A percentile compares a stretch with the other conserved stretches of the same genome.
phyloP scores from a whole-genome alignment of 2,113 vertebrate genomes.

The Pardalotus punctatus region DNA sequence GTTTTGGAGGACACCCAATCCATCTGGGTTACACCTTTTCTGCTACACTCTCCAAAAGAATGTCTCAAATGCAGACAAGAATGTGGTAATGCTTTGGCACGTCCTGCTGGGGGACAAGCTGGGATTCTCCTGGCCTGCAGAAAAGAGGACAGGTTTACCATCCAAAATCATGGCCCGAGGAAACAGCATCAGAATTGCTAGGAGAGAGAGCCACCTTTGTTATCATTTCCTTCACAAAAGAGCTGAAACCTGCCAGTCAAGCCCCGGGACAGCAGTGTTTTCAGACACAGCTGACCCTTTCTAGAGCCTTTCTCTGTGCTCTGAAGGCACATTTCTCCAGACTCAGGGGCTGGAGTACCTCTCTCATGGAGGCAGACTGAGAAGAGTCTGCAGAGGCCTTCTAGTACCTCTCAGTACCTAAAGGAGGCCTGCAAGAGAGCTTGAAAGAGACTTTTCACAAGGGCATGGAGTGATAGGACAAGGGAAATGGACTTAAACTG shows the following conservation, averaged over 20 bases:
- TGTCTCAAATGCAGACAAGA: background rate
- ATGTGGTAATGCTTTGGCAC: background rate
- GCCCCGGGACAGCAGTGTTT: background rate
- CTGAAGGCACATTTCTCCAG: background rate
- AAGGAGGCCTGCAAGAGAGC: background rate
- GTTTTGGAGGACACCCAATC: background rate
- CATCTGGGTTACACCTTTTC: background rate
- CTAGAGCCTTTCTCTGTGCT: background rate
- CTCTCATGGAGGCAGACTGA: background rate
- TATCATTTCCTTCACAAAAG: background rate
- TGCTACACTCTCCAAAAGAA: background rate
- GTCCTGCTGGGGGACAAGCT: background rate
- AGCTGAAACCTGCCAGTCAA: background rate
- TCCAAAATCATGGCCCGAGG: background rate
- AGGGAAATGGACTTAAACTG: background rate
- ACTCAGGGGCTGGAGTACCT: background rate
- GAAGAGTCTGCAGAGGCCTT: background rate
- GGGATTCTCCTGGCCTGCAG: background rate
- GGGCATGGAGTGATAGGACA: background rate
- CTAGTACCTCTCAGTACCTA: background rate
- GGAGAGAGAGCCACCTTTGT: fast-evolving
- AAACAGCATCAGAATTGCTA: background rate
- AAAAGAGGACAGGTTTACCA: background rate
- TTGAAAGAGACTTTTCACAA: background rate
- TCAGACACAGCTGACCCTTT: background rate